phyloP scores from a whole-genome alignment of 2,797 vertebrate genomes.

The Melanotaenia maccullochi region DNA sequence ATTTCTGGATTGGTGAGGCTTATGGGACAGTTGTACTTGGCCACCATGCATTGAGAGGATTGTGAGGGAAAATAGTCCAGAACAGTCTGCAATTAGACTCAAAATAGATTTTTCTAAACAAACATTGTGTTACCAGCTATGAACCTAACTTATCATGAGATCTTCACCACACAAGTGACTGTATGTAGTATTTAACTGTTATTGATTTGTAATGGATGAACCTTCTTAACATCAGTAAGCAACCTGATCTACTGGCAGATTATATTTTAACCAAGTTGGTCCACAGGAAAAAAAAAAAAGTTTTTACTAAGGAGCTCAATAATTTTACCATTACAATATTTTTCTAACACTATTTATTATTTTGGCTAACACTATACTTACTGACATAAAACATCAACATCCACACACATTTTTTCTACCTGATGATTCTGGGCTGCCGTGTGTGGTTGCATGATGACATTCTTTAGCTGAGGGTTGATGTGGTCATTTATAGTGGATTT shows the following conservation, averaged over 20 bases:
- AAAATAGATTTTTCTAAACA: neutral
- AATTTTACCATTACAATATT: no score
- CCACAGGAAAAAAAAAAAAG: no score
- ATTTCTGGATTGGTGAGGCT: conserved; percentile 48
- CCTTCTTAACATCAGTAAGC: no score
- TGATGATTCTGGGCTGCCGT: neutral
- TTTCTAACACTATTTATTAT: no score
- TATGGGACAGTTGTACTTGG: neutral
- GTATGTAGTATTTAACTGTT: no score
- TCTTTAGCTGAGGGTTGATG: neutral
- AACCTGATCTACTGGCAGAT: no score
- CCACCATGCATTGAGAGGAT: neutral
- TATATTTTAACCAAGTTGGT: no score
- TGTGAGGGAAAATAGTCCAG: neutral
- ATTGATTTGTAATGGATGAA: no score
- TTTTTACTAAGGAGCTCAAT: no score
- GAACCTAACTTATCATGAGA: neutral
- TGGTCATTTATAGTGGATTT: neutral
- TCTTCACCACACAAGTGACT: neutral
- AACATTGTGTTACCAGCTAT: neutral
- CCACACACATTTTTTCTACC: neutral
- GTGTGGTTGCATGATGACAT: neutral
- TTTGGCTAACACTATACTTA: no score
- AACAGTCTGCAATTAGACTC: neutral
- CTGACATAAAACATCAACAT: neutral